These are phyloP conservation scores for Lepus europaeus DNA, from an alignment of 2,113 vertebrate species.

Conservation along the genomic window DNA sequence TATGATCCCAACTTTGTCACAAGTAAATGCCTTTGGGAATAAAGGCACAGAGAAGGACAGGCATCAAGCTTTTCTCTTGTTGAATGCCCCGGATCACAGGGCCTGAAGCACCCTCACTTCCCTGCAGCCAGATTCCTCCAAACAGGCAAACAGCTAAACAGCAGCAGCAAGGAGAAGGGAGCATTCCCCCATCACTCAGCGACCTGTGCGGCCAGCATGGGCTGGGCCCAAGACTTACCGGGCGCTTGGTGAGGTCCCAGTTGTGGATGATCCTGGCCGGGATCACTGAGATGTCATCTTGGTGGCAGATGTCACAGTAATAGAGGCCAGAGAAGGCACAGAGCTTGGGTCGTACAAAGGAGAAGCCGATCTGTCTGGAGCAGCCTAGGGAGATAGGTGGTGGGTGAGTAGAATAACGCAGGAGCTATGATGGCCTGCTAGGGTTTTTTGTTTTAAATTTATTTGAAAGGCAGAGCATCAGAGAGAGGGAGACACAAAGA, in stretches of 20 bases:
- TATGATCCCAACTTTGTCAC: neutral
- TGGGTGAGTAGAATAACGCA: rapidly evolving
- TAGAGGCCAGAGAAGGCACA: constrained; percentile 95
- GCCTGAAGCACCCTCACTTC: neutral
- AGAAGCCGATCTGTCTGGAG: constrained; percentile 93
- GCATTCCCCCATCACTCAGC: neutral
- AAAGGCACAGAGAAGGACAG: neutral
- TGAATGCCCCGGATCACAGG: neutral
- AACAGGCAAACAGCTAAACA: neutral
- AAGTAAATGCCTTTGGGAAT: neutral
- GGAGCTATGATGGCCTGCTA: neutral
- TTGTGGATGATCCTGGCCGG: constrained; percentile 97
- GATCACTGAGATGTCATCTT: constrained; percentile 91
- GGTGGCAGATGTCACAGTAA: constrained; percentile 96
- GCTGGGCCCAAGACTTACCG: constrained; percentile 84
- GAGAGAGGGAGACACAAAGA: too few species aligned
- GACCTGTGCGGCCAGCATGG: neutral
- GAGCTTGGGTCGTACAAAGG: constrained; percentile 90
- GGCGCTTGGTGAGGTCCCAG: constrained; percentile 93
- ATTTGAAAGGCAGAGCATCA: too few species aligned
- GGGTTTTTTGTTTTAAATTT: neutral
- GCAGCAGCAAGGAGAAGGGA: neutral
- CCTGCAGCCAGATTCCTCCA: neutral
- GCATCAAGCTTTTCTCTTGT: neutral
- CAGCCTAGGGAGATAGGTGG: constrained; percentile 89